Conservation (phyloP, 2,113 vertebrate genomes). For the Nesospiza acunhae region DNA sequence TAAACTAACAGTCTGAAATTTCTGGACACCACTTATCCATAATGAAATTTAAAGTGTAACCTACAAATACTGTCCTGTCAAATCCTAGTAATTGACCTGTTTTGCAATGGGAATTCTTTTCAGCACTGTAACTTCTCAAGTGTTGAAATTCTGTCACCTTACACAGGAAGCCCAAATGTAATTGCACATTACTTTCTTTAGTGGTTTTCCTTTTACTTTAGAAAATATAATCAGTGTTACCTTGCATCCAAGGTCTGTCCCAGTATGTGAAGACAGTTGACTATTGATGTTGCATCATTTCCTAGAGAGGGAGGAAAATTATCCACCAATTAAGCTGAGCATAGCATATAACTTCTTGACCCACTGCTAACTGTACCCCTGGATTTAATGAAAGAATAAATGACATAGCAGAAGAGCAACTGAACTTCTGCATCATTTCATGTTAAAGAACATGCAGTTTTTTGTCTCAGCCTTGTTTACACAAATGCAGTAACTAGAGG, state of each 20-base stretch:
- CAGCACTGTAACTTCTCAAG: neutral
- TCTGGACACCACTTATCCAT: neutral
- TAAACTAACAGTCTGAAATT: neutral
- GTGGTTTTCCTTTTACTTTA: neutral
- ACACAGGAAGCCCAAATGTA: neutral
- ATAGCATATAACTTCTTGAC: neutral
- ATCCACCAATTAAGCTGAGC: neutral
- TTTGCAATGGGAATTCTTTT: neutral
- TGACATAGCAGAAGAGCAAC: conserved; percentile 5
- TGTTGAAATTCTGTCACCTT: neutral
- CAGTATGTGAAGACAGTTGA: conserved; percentile 96
- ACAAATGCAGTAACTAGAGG: conserved; percentile 62
- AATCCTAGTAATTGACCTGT: neutral
- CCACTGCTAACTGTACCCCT: neutral
- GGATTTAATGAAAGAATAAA: conserved; percentile 20
- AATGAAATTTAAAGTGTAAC: neutral
- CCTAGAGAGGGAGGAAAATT: conserved; percentile 76
- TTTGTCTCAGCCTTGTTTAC: conserved; percentile 47
- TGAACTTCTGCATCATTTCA: conserved; percentile 14
- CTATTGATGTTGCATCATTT: conserved; percentile 92
- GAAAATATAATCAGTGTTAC: conserved; percentile 64
- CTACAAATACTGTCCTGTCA: neutral
- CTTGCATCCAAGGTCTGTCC: conserved; percentile 95
- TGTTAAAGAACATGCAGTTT: conserved; percentile 68
- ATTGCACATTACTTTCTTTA: neutral